Base-by-base conservation (phyloP, 2,797 vertebrate species). In the Neosalanx taihuensis region DNA sequence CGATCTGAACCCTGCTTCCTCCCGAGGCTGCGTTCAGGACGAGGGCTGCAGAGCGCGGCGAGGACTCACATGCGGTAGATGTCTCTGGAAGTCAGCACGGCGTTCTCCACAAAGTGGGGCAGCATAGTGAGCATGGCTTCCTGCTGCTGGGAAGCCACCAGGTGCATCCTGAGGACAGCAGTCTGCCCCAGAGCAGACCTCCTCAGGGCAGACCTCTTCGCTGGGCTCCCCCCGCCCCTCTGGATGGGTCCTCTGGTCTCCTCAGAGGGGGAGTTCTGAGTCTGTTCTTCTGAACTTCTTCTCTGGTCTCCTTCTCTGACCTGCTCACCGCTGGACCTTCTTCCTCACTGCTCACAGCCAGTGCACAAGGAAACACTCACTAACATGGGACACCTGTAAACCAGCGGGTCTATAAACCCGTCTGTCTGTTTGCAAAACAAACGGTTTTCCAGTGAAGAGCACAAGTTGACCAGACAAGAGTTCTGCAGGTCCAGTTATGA, bases 41-140 rank as follows among this genome's bases (percentile, higher is more conserved):
- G 17, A 10, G 13, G 51, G 51, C 4, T n/a, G 15, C 51, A 13
- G 59, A 3, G 53, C 65, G 63, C 17, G 64, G 59, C 15, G 20
- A 67, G 10, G 62, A 90, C 91, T 93, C 87, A 93, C 92, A 93
- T 89, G 76, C 87, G 89, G 76, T 83, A 91, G 84, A 93, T 90
- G 79, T 91, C 90, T 63, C 77, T 90, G 81, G 83, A 88, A 70
- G 90, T 91, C 79, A 89, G 75, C 64, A 87, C 81, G 10, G 89
- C 87, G 33, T 88, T 83, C 58, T 91, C 85, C 85, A 91, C 85
- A 74, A 91, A 89, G 79, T 88, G 89, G 76, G 91, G 92, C 83
- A 93, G 83, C 81, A 89, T 84, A 30, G 81, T 81, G 64, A 92
- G 75, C 85, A 89, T 71, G 56, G 81, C 76, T 76, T 83, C 80